Evolutionary conservation across 2,888 invertebrate genomes (phyloP), one percentile per base, ranked within the genome.

Genomic region (Tenthredo notha): DNA sequence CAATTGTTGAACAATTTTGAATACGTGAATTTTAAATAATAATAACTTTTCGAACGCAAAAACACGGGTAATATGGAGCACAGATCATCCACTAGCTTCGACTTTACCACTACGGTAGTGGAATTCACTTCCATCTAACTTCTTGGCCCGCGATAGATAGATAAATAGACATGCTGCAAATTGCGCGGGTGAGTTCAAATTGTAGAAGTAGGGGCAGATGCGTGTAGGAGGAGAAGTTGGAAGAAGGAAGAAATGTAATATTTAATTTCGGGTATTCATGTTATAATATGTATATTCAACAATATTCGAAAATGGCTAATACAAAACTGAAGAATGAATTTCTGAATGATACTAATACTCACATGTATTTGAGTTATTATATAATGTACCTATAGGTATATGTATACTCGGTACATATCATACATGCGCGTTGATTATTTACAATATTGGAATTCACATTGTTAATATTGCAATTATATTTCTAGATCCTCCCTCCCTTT

Each of bases 311-410:
- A 33, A 77, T 77, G 50, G 50, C 77, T 77, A 77, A 77, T 77
- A 77, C 77, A 77, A 77, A 54, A 77, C 77, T 77, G 77, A 77
- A 77, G 77, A 77, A 29, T 54, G 77, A 54, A 47, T 70, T n/a
- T 21, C 21, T 7, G 43, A 77, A 77, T 33, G 18, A 54, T 54
- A 77, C 47, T 29, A 54, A 54, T 29, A 67, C 29, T 67, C n/a
- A 54, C 21, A 18, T 47, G 43, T 75, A 47, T 75, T 47, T 75
- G 10, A 43, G 75, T 75, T 75, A 18, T n/a, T 65, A 29, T 67
- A 18, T 33, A 29, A 67, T 67, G 67, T 29, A 70, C n/a, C n/a
- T 37, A 37, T 54, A 50, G 6, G 3, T 33, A 18, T 50, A 77
- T 33, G 9, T 50, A 29, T 33, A 77, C 25, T 12, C 33, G n/a